phyloP scores from a whole-genome alignment of 2,888 invertebrate species.

The Brachyopa scutellaris region DNA sequence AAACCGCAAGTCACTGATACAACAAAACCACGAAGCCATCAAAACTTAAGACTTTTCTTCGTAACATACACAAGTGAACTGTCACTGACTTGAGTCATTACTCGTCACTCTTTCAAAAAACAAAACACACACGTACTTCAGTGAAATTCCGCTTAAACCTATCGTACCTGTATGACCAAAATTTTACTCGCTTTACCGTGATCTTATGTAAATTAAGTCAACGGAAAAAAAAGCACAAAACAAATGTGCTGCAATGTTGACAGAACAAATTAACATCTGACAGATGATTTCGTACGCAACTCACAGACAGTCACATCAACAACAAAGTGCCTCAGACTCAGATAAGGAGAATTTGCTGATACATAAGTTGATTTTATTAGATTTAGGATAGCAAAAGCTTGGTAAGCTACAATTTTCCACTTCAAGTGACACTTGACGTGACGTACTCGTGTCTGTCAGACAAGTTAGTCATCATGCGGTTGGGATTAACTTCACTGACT shows the following conservation, averaged over 20 bases:
- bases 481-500: not conserved
- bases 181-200: not conserved
- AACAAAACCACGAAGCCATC: not conserved
- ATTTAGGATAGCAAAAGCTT: not conserved
- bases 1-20: conserved; percentile 5
- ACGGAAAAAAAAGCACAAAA: not conserved
- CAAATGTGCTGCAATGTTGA: not conserved
- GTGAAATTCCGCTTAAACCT: not conserved
- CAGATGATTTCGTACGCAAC: conserved; percentile 9
- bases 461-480: not conserved
- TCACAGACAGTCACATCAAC: not conserved
- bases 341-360: not conserved
- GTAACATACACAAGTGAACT: not conserved
- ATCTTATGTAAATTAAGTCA: conserved; percentile 1
- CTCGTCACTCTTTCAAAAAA: not conserved
- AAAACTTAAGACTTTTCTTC: not conserved
- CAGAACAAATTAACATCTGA: not conserved
- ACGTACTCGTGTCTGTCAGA: not conserved
- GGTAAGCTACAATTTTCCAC: no score
- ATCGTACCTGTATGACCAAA: not conserved
- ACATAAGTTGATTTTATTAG: not conserved
- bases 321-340: not conserved
- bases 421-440: conserved; percentile 3
- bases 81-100: conserved; percentile 9
- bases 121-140: not conserved